Percentiles rank a stretch among this genome's conserved stretches.
These are phyloP conservation scores for Petaurus breviceps DNA, from an alignment of 2,113 vertebrate species.

Conservation along the genomic window DNA sequence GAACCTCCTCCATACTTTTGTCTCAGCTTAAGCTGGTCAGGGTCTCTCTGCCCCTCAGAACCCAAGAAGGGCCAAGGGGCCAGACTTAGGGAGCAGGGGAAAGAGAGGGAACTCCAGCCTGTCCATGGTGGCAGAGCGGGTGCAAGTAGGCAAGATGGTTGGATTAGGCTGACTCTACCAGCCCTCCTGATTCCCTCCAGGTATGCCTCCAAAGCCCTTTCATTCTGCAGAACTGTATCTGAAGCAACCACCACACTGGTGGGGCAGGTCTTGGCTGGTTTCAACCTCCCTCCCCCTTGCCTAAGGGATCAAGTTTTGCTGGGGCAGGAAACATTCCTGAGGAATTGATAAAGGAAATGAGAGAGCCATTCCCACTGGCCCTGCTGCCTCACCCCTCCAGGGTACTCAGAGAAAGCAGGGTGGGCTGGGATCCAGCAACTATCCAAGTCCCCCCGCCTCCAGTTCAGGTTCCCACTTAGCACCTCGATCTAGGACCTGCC, in stretches of 20 bases:
- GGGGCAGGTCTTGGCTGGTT: neutral
- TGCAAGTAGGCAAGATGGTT: neutral
- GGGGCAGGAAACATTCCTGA: neutral
- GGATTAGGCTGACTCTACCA: neutral
- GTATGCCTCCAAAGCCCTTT: neutral
- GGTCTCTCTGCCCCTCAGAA: neutral
- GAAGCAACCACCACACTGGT: neutral
- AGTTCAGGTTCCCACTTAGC: neutral
- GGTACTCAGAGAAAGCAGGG: neutral
- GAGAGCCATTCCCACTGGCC: neutral
- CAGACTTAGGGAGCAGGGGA: neutral
- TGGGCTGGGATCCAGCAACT: neutral
- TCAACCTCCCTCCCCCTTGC: neutral
- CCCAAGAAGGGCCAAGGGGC: neutral
- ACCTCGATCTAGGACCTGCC: neutral
- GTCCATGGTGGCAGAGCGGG: neutral
- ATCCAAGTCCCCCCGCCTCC: neutral
- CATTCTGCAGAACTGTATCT: neutral
- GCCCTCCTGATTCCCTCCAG: neutral
- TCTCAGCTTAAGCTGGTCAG: neutral
- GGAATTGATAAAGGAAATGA: neutral
- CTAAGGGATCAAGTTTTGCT: neutral
- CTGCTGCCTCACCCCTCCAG: neutral
- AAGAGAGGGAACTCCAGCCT: neutral
- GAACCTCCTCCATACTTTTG: neutral